Conservation (phyloP, 2,113 vertebrate genomes). For the Tringa solitaria region DNA sequence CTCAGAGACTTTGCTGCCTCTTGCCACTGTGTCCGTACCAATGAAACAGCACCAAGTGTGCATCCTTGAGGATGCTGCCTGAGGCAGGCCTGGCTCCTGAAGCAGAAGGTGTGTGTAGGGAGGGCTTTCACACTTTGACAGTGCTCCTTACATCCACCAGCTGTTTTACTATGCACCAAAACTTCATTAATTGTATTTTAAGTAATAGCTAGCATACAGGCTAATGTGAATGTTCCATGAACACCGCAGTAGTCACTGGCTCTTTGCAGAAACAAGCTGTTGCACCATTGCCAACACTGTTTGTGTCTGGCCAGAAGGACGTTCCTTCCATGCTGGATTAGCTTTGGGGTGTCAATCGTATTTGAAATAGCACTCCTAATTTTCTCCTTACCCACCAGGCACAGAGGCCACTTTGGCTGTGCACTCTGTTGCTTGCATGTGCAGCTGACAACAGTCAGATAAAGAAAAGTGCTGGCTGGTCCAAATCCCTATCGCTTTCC, state of each 20-base stretch:
- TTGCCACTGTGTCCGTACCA: neutral
- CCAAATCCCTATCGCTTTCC: neutral
- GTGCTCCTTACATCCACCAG: neutral
- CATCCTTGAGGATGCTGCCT: neutral
- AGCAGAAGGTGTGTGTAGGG: fast-evolving
- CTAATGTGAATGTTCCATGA: neutral
- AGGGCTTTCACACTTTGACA: neutral
- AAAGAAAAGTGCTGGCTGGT: neutral
- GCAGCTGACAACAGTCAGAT: neutral
- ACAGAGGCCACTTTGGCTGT: neutral
- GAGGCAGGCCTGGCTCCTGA: neutral
- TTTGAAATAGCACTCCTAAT: neutral
- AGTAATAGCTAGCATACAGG: neutral
- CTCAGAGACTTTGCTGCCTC: neutral
- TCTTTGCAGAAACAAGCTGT: neutral
- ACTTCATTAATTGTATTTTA: neutral
- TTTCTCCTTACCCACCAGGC: neutral
- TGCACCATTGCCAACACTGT: fast-evolving
- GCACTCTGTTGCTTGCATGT: neutral
- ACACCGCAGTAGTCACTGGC: neutral
- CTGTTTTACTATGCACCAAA: neutral
- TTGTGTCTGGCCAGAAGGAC: neutral
- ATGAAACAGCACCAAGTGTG: neutral
- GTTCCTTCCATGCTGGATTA: neutral
- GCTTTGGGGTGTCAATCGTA: neutral